These are phyloP conservation scores for Moxostoma hubbsi DNA, from an alignment of 2,797 vertebrate species.

Conservation along the genomic window DNA sequence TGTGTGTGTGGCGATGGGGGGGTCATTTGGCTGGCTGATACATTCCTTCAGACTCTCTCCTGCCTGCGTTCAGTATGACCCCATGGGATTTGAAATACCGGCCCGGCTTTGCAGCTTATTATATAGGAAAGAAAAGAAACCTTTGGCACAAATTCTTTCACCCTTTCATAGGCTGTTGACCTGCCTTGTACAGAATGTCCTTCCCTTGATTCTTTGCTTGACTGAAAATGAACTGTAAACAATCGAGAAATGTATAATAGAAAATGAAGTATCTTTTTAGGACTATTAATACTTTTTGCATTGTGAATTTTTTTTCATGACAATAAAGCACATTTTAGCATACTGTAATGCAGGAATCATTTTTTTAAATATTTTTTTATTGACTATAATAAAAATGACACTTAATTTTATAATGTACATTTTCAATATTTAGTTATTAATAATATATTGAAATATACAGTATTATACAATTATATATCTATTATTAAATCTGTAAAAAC, in stretches of 20 bases:
- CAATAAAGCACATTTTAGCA: no score
- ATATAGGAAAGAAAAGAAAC: constrained; percentile 17
- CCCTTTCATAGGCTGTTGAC: constrained; percentile 11
- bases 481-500: no score
- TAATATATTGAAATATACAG: no score
- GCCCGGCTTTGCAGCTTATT: constrained; percentile 47
- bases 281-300: no score
- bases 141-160: constrained; percentile 28
- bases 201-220: background rate
- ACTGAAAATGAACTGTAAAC: background rate
- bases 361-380: no score
- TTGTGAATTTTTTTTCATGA: no score
- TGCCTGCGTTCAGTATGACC: constrained; percentile 40
- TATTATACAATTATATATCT: no score
- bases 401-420: no score
- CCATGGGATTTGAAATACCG: constrained; percentile 55
- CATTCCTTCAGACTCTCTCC: constrained; percentile 51
- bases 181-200: background rate
- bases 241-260: background rate
- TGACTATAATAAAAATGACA: no score
- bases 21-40: constrained; percentile 12
- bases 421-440: no score
- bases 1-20: background rate
- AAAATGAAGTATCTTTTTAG: no score
- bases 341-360: no score